A percentile compares a stretch with the other conserved stretches of the same genome.
Evolutionary conservation across 2,888 invertebrate species (phyloP).

Genomic region (Caenorhabditis panamensis): DNA sequence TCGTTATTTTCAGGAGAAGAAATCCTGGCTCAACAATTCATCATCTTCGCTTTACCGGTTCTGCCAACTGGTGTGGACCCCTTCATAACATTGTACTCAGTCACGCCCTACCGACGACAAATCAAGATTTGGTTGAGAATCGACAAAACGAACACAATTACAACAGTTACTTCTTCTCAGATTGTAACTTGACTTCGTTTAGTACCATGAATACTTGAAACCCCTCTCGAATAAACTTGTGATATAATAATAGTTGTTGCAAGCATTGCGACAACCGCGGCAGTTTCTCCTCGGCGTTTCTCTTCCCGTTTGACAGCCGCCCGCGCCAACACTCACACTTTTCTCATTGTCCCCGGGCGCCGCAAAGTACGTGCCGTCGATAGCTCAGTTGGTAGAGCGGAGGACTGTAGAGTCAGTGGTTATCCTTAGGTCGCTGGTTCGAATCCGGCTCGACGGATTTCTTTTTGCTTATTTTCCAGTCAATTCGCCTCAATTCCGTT

Average conservation of each 20-base stretch:
- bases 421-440: slow-evolving; percentile 75
- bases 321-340: too few relatives aligned
- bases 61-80: slow-evolving; percentile 18
- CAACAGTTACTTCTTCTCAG: neutral
- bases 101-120: slow-evolving; percentile 14
- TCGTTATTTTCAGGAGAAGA: slow-evolving; percentile 8
- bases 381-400: slow-evolving; percentile 74
- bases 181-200: neutral
- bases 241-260: too few relatives aligned
- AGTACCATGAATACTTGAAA: neutral
- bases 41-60: slow-evolving; percentile 1
- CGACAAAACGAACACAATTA: neutral
- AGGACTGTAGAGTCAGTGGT: slow-evolving; percentile 68
- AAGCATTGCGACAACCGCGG: too few relatives aligned
- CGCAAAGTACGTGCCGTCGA: slow-evolving; percentile 54
- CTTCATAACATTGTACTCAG: slow-evolving; percentile 21
- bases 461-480: slow-evolving; percentile 37
- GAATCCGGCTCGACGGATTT: slow-evolving; percentile 72
- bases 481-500: neutral
- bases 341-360: neutral
- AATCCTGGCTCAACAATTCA: slow-evolving; percentile 13
- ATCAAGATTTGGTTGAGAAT: neutral
- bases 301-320: too few relatives aligned
- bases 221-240: neutral
- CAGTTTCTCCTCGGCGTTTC: too few relatives aligned